Evolutionary conservation across 2,888 invertebrate species (phyloP).

Genomic region (Chorisops tibialis): DNA sequence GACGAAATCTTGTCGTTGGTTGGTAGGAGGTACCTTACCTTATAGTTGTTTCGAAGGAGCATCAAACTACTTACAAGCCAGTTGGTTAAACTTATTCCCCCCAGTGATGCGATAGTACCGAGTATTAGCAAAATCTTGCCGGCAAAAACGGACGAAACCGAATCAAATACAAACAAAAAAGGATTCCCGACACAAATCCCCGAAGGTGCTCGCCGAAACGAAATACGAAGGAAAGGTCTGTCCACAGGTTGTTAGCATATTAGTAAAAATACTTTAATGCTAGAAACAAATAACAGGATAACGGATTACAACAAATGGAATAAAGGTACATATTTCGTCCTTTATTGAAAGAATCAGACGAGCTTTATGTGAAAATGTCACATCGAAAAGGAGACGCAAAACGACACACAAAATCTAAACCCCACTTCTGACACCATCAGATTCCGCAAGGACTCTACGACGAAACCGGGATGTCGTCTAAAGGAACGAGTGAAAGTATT

Average conservation of each 20-base stretch:
- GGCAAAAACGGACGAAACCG: not conserved
- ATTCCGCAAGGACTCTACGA: not conserved
- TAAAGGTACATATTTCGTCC: not conserved
- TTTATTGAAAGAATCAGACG: constrained; percentile 15
- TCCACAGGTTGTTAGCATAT: constrained; percentile 28
- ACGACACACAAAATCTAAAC: not conserved
- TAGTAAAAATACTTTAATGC: constrained; percentile 28
- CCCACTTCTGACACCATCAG: not conserved
- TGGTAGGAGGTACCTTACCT: too few species aligned
- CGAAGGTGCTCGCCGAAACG: not conserved
- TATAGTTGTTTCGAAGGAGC: too few species aligned
- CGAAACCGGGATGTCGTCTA: not conserved
- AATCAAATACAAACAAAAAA: constrained; percentile 11
- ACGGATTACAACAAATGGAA: constrained; percentile 25
- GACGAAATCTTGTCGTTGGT: too few species aligned
- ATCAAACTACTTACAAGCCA: too few species aligned
- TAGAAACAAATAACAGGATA: constrained; percentile 28
- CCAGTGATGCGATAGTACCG: too few species aligned
- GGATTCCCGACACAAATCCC: constrained; percentile 8
- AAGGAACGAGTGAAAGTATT: not conserved
- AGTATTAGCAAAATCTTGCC: too few species aligned
- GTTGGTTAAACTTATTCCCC: too few species aligned
- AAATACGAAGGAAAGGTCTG: constrained; percentile 12
- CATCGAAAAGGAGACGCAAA: too few species aligned
- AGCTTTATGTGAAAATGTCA: constrained; percentile 13